These are phyloP conservation scores for Dione vanillae DNA, from an alignment of 2,888 invertebrate species.

Conservation along the genomic window DNA sequence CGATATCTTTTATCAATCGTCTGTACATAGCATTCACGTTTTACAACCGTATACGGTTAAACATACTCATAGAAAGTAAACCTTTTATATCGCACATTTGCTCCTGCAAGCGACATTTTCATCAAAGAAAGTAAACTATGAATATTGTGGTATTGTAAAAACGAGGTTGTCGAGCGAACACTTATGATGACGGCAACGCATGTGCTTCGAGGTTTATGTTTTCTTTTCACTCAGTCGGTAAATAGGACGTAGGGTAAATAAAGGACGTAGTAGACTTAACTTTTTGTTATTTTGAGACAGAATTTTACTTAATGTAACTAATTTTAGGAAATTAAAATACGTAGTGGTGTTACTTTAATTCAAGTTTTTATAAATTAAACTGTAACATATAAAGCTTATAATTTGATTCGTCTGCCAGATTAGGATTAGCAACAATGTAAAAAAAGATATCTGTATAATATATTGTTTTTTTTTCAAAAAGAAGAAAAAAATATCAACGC, in stretches of 20 bases:
- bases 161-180: constrained; percentile 2
- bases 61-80: background rate
- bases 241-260: background rate
- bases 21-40: background rate
- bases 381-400: too few species aligned
- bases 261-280: too few species aligned
- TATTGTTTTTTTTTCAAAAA: too few species aligned
- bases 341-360: too few species aligned
- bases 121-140: constrained; percentile 19
- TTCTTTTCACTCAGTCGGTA: constrained; percentile 4
- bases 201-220: constrained; percentile 10
- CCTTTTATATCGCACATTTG: constrained; percentile 2
- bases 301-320: too few species aligned
- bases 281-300: too few species aligned
- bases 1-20: background rate
- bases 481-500: background rate
- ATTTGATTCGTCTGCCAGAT: background rate
- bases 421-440: background rate
- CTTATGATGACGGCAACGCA: constrained; percentile 7
- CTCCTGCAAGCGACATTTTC: constrained; percentile 9
- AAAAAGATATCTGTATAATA: too few species aligned
- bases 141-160: constrained; percentile 17
- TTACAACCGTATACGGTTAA: background rate
- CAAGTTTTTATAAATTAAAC: too few species aligned
- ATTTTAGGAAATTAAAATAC: too few species aligned